Base-by-base conservation (phyloP, 2,797 vertebrate species). In the Loriculus beryllinus region DNA sequence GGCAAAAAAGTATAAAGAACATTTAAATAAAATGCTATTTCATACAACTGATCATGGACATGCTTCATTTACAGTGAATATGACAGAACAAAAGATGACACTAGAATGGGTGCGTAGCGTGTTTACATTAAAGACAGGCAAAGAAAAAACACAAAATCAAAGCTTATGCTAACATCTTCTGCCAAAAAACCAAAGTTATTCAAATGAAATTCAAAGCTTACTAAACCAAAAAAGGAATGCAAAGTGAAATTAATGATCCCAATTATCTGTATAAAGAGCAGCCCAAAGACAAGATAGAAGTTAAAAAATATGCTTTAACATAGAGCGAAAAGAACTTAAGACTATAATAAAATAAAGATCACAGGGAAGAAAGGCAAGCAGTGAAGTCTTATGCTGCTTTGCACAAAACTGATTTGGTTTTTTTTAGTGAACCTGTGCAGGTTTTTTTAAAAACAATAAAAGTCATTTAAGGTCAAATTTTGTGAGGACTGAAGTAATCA, bases 161-260 rank as follows among this genome's bases (percentile, higher is more conserved):
- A 80, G 60, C 31, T 76, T 74, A 51, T 11, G 31, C 31, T 48
- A 52, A 81, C 7, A 78, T 29, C 25, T 22, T 54, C 57, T 74
- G 71, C 60, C 37, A 87, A 80, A 74, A 68, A 1, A 0, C 0
- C 7, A 3, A 70, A 62, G 39, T 35, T 39, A 76, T n/a, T 51
- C 33, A 79, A 77, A 82, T 23, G 18, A 77, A 86, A 91, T 48
- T n/a, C 3, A 3, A 90, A 84, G 67, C 43, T 42, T 45, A 74
- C 28, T 60, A 11, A 70, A 81, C 56, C 12, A 56, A 57, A 79
- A 89, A 80, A 78, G 10, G 18, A 62, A 71, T 28, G 37, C 13
- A 48, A 3, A 71, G 23, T 59, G 33, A 85, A 88, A 91, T 47
- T 17, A 78, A 93, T 52, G 35, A 60, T 67, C 90, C 84, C 68